Conservation (phyloP, 2,888 invertebrate species). For the Perdita meconis region DNA sequence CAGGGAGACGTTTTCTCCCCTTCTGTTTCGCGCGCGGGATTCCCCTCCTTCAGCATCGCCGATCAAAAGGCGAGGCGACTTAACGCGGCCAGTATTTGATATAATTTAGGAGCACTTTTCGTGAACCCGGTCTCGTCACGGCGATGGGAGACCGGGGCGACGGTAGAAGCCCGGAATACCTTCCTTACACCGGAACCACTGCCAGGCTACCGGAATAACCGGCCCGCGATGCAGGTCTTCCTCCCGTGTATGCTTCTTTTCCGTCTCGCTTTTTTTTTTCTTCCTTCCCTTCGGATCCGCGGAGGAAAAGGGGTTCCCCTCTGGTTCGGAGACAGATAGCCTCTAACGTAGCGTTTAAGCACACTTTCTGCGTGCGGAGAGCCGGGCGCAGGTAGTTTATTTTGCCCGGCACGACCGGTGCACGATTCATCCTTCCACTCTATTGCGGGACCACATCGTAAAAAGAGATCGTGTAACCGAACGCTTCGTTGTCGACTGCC, state of each 20-base stretch:
- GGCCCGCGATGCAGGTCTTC: slow-evolving; percentile 68
- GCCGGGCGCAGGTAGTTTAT: slow-evolving; percentile 67
- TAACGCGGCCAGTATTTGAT: slow-evolving; percentile 68
- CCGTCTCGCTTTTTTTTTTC: slow-evolving; percentile 36
- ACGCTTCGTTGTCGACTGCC: slow-evolving; percentile 30
- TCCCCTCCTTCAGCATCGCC: slow-evolving; percentile 35
- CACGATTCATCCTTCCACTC: slow-evolving; percentile 64
- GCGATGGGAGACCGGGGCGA: slow-evolving; percentile 22
- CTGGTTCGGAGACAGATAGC: slow-evolving; percentile 57
- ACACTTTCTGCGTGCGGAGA: slow-evolving; percentile 40
- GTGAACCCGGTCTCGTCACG: slow-evolving; percentile 5
- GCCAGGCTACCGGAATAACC: slow-evolving; percentile 74
- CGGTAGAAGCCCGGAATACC: slow-evolving; percentile 43
- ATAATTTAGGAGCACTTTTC: slow-evolving; percentile 65
- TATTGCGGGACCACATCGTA: slow-evolving; percentile 26
- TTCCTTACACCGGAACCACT: slow-evolving; percentile 68
- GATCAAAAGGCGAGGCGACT: slow-evolving; percentile 56
- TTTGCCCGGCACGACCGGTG: slow-evolving; percentile 63
- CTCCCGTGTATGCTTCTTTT: slow-evolving; percentile 25
- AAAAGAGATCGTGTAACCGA: slow-evolving; percentile 58
- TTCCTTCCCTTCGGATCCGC: slow-evolving; percentile 9
- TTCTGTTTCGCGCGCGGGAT: slow-evolving; percentile 60
- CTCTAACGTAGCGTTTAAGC: slow-evolving; percentile 54
- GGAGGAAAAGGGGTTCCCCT: slow-evolving; percentile 9
- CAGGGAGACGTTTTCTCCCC: slow-evolving; percentile 23